Evolutionary conservation across 1,140 invertebrate genomes (phyloP), one percentile per base, ranked within the genome.

Genomic region (Elymnias hypermnestra): DNA sequence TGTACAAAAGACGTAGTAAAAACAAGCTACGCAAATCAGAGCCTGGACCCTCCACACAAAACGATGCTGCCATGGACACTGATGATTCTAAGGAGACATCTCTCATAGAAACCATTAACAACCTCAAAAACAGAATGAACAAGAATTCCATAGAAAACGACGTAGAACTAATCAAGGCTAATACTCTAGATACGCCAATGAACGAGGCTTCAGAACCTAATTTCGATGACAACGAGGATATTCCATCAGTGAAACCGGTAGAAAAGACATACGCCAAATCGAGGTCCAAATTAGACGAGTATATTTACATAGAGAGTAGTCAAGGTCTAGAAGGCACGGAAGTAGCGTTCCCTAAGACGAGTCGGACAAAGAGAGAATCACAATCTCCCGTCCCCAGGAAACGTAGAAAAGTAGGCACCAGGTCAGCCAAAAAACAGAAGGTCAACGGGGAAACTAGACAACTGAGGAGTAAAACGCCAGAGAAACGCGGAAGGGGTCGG

Each of bases 261-360:
- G 71, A 83, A n/a, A 85, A 77, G 39, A 85, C 81, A 0, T 83
- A 85, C 42, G 55, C 68, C 9, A 85, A 85, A 52, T 67, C 69
- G 8, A 60, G 75, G n/a, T 78, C 82, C 2, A 83, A 85, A 52
- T 29, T 79, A 14, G 82, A 85, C 47, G 78, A 83, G 12, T 83
- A 75, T 18, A 77, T 83, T 0, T 85, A 85, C 42, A 74, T 83
- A 7, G 78, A 83, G 26, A 79, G 72, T 52, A 76, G 77, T 53
- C 65, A 78, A 45, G 76, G 72, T 3, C 15, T 85, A 8, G 82
- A 85, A 15, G 78, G 56, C 5, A 82, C 75, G 0, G 71, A 82
- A 35, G 72, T 82, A 0, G 75, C 77, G 0, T 82, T 82, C 67
- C 81, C 81, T 0, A 78, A 82, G 41, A 57, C 59, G 0, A 72